Percentiles rank a stretch among this genome's conserved stretches.
Evolutionary conservation across 1,140 invertebrate genomes (phyloP).

Genomic region (Caenorhabditis inopinata): DNA sequence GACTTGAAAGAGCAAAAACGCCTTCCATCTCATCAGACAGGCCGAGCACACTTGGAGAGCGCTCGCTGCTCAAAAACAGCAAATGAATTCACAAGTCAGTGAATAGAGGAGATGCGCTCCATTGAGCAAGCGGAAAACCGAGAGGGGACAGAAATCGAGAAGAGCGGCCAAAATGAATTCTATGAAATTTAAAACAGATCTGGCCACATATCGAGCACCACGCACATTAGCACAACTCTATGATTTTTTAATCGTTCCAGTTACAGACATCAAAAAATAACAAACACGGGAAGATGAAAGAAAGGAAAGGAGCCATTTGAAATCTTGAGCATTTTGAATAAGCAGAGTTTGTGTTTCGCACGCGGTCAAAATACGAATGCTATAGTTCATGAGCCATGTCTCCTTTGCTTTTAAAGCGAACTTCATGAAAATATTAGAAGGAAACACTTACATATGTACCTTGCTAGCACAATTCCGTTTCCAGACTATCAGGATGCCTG

Average conservation of each 20-base stretch:
- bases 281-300: too few species aligned
- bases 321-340: too few species aligned
- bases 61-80: conserved; percentile 25
- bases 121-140: neutral
- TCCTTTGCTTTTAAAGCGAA: too few species aligned
- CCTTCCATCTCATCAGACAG: neutral
- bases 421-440: too few species aligned
- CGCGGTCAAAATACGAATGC: too few species aligned
- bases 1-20: neutral
- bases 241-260: conserved; percentile 22
- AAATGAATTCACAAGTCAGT: conserved; percentile 31
- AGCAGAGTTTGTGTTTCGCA: too few species aligned
- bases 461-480: neutral
- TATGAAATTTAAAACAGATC: conserved; percentile 37
- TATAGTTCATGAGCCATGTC: too few species aligned
- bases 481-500: conserved; percentile 16
- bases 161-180: conserved; percentile 9
- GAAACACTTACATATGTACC: too few species aligned
- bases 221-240: neutral
- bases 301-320: too few species aligned
- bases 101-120: conserved; percentile 16
- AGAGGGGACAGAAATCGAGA: too few species aligned
- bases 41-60: neutral
- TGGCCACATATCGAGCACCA: neutral
- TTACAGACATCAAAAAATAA: conserved; percentile 3